Base-by-base conservation (phyloP, 2,888 invertebrate genomes). In the Heliconius sara region DNA sequence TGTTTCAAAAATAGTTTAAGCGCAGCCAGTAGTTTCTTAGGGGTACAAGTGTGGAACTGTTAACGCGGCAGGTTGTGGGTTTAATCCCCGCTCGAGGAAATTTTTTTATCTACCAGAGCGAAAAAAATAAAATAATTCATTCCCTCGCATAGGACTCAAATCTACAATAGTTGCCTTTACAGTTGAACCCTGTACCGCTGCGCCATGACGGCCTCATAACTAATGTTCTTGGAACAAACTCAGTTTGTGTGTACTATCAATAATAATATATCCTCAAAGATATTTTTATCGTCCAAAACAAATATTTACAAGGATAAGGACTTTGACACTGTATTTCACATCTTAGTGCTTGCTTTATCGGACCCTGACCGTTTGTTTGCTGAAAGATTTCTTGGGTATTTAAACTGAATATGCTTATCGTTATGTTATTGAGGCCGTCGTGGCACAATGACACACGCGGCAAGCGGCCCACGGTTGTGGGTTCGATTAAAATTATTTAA, bases 301-400 rank as follows among this genome's bases (percentile, higher is more conserved):
- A 70, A 43, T 43, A 43, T 70, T 70, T 6, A 70, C 68, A 65
- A 30, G 71, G 9, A 57, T 60, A 73, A 73, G 73, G 73, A 60
- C 60, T 73, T 73, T n/a, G 60, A 60, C 34, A 73, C 39, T 73
- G 10, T 57, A 60, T 60, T 57, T 60, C 30, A 72, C 73, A 60
- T 73, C 60, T 73, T 71, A 25, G 34, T 60, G 34, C n/a, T 73
- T 60, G 10, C 16, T 39, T 60, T 73, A 73, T 73, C 57, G 25
- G 39, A 25, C 73, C 73, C 60, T 73, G 73, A 39, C 73, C 39
- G 72, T 34, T n/a, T 60, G 60, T 60, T 73, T 60, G 39, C n/a
- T 73, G 60, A 25, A 39, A 60, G 4, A 73, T 39, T n/a, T 34
- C 34, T 73, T 30, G 9, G 60, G 22, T 60, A 12, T 60, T 60